Base-by-base conservation (phyloP, 2,888 invertebrate species). In the Chouioia cunea region DNA sequence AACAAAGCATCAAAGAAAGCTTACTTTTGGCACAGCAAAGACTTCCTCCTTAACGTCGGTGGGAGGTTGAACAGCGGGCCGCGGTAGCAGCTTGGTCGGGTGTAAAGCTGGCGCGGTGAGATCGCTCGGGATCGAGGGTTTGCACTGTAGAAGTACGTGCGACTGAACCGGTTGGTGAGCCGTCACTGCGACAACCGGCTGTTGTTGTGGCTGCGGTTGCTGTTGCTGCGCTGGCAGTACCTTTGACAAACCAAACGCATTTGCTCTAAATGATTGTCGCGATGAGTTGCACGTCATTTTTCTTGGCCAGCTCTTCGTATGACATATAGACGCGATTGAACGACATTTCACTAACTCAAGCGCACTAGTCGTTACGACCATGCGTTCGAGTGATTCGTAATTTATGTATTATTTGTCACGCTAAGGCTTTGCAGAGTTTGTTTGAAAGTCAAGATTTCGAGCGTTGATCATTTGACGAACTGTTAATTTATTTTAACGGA, bases 11-110 rank as follows among this genome's bases (percentile, higher is more conserved):
- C 23, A 23, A 59, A 59, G 48, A 59, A 64, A 8, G 36, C 74
- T 54, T 73, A 87, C 86, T 84, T 87, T 86, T 69, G 87, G 88
- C 57, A 88, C 85, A 20, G 85, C 86, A 71, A 88, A 88, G 56
- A 87, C 78, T 74, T 87, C 87, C 68, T 86, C 86, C 69, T 84
- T 85, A 27, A 81, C 80, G 2, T 73, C 66, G 58, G 62, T 76
- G 10, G 57, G 15, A 10, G n/a, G 10, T n/a, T 12, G 15, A 58
- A 53, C 57, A 16, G 73, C 43, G 4, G 81, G 77, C 71, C 82
- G 77, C 43, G 83, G 79, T 62, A 83, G 72, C 67, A 84, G 71
- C 73, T 83, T 85, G 0, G 81, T 76, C 27, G 83, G 81, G 52
- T 83, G 83, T 43, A 79, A 70, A 10, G 83, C 77, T 27, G 84